Percentiles rank a stretch among this genome's conserved stretches.
Conservation (phyloP, 2,113 vertebrate species). For the Xyrauchen texanus region DNA sequence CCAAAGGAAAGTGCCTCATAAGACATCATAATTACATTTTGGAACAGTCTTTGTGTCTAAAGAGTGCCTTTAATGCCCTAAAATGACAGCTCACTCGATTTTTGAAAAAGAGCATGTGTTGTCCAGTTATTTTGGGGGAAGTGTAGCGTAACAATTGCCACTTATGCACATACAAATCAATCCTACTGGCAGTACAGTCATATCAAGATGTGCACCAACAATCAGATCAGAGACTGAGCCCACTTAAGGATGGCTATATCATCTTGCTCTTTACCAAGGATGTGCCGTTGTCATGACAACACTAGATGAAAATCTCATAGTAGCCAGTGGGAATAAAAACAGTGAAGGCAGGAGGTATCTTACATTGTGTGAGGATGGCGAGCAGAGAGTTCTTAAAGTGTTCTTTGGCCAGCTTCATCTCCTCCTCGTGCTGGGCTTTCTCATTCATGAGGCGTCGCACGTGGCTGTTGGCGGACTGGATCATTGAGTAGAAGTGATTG, state of each 20-base stretch:
- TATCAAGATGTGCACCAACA: conserved; percentile 15
- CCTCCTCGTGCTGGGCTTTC: conserved; percentile 84
- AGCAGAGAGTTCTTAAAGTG: conserved; percentile 85
- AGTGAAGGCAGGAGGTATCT: conserved; percentile 66
- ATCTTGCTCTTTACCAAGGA: conserved; percentile 42
- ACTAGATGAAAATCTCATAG: conserved; percentile 44
- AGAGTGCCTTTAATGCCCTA: neutral
- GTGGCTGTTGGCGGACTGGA: conserved; percentile 87
- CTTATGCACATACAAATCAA: conserved; percentile 23
- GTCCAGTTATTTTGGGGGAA: neutral
- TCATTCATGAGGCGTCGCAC: conserved; percentile 85
- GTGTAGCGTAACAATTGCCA: neutral
- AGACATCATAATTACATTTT: too few relatives aligned
- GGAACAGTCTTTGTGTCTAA: too few relatives aligned
- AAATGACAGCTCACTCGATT: conserved; percentile 11
- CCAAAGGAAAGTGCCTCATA: too few relatives aligned
- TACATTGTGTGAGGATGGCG: conserved; percentile 88
- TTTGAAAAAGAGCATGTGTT: conserved; percentile 1
- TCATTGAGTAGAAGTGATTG: conserved; percentile 91
- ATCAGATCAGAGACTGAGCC: conserved; percentile 45
- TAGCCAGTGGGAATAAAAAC: conserved; percentile 15
- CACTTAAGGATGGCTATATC: conserved; percentile 44
- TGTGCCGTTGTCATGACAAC: conserved; percentile 52
- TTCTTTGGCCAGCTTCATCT: conserved; percentile 87
- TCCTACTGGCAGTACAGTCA: conserved; percentile 15